Conservation (phyloP, 2,888 invertebrate genomes). For the Eremobia ochroleuca region DNA sequence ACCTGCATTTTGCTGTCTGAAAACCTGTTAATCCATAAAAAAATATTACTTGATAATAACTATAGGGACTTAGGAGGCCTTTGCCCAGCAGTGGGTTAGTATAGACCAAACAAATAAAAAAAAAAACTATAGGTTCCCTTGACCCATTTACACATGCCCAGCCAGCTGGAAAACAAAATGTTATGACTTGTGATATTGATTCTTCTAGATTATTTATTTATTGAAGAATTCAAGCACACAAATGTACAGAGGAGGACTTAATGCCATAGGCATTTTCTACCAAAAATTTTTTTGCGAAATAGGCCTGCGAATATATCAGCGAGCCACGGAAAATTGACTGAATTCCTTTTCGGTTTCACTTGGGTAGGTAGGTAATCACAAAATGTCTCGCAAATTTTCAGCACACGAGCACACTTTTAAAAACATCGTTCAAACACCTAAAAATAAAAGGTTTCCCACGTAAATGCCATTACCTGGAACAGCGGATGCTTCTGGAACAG, state of each 20-base stretch:
- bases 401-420: background rate
- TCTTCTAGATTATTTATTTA: background rate
- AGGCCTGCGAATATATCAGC: background rate
- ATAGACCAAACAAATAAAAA: background rate
- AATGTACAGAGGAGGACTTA: background rate
- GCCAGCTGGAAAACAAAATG: background rate
- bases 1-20: background rate
- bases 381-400: background rate
- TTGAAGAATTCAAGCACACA: background rate
- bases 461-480: slow-evolving; percentile 94
- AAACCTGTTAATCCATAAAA: background rate
- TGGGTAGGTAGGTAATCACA: too few relatives aligned
- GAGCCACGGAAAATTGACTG: background rate
- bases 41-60: background rate
- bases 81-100: background rate
- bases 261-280: background rate
- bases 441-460: background rate
- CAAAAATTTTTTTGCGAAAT: too few relatives aligned
- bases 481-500: slow-evolving; percentile 98
- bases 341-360: too few relatives aligned
- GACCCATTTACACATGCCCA: background rate
- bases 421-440: background rate
- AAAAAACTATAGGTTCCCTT: background rate
- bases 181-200: background rate
- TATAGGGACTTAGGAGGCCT: background rate